These are phyloP conservation scores for Rhynchopsitta pachyrhyncha DNA, from an alignment of 2,113 vertebrate species.

Conservation along the genomic window DNA sequence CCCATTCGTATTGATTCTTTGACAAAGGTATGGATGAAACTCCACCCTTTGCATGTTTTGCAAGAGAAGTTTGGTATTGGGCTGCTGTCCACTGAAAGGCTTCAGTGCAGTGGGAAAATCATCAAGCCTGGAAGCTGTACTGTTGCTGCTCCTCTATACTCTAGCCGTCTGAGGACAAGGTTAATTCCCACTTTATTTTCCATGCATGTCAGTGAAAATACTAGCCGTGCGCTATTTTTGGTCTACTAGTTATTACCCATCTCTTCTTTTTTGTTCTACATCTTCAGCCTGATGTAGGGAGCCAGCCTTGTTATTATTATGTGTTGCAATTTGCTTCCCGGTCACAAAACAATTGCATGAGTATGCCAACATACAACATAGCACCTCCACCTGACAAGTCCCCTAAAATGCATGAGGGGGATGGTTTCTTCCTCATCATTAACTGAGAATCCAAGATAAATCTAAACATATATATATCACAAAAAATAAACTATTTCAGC, in stretches of 20 bases:
- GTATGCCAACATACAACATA: not conserved
- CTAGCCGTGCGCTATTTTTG: not conserved
- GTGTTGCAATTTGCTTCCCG: rapidly evolving
- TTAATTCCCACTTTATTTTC: not conserved
- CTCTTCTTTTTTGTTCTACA: not conserved
- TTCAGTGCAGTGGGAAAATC: not conserved
- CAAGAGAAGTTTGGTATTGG: not conserved
- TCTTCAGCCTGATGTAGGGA: not conserved
- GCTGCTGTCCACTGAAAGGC: not conserved
- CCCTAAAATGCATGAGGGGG: not conserved
- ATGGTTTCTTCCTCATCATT: not conserved
- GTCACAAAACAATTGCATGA: not conserved
- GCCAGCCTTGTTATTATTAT: not conserved
- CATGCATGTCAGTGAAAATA: not conserved
- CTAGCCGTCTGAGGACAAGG: not conserved
- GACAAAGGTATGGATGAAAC: not conserved
- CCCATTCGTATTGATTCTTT: not conserved
- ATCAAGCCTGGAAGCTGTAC: not conserved
- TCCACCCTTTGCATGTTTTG: not conserved
- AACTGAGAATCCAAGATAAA: not conserved
- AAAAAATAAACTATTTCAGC: not conserved
- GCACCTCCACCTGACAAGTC: not conserved
- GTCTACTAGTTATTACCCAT: not conserved
- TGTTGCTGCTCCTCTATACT: not conserved
- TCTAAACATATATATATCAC: not conserved